phyloP scores from a whole-genome alignment of 1,140 invertebrate genomes.

The Magallana angulata region DNA sequence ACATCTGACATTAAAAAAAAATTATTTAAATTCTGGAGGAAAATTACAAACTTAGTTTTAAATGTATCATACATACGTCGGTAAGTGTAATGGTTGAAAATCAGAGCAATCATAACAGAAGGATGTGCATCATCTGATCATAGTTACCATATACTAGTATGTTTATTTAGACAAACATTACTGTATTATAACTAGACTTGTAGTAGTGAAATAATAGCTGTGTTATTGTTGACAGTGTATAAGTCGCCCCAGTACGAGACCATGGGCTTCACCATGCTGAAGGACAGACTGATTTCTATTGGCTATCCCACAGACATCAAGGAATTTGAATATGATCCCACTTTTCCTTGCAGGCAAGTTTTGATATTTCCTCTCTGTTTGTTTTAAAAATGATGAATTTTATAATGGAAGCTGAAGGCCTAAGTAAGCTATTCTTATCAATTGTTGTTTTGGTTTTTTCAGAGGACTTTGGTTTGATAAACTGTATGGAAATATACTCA shows the following conservation, averaged over 20 bases:
- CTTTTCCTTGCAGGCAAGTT: slow-evolving; percentile 93
- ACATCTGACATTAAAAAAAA: no score
- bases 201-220: no score
- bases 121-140: no score
- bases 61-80: no score
- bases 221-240: slow-evolving; percentile 66
- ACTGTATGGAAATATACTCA: slow-evolving; percentile 96
- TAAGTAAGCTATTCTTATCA: neutral
- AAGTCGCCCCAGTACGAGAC: slow-evolving; percentile 84
- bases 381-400: neutral
- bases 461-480: slow-evolving; percentile 99
- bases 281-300: slow-evolving; percentile 92
- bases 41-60: no score
- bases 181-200: no score
- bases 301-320: slow-evolving; percentile 96
- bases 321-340: slow-evolving; percentile 97
- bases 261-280: slow-evolving; percentile 95
- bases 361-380: neutral
- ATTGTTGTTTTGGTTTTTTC: slow-evolving; percentile 55
- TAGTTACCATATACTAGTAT: no score
- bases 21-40: no score
- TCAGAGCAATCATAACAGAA: no score
- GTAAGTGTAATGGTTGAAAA: no score
- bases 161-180: no score
- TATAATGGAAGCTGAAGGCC: neutral